Percentiles rank a stretch among this genome's conserved stretches.
phyloP scores from a whole-genome alignment of 2,113 vertebrate genomes.

The Oenanthe melanoleuca region DNA sequence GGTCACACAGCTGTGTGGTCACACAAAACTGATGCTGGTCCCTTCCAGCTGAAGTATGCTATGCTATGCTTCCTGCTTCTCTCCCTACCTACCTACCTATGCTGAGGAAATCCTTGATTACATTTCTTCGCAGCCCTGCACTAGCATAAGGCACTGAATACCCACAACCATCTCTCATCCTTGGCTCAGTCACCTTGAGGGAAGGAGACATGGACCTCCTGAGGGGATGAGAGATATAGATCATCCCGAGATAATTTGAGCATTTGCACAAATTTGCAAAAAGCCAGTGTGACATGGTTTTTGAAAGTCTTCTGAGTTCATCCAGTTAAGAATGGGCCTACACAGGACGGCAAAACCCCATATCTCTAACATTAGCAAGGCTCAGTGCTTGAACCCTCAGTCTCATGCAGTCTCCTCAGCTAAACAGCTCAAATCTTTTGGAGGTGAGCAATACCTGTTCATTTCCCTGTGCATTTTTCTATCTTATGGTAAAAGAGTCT shows the following conservation, averaged over 20 bases:
- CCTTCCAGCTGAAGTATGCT: neutral
- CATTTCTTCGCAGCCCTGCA: neutral
- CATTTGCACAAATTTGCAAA: neutral
- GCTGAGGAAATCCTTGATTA: neutral
- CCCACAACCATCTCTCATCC: neutral
- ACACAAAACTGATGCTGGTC: neutral
- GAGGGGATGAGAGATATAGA: neutral
- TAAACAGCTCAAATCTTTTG: neutral
- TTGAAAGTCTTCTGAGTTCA: neutral
- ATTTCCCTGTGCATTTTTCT: neutral
- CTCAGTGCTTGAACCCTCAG: neutral
- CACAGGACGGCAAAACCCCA: neutral
- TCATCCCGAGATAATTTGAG: neutral
- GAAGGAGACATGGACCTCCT: neutral
- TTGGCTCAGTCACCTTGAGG: neutral
- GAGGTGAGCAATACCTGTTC: neutral
- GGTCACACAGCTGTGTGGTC: neutral
- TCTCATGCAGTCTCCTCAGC: neutral
- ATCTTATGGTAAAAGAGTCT: neutral
- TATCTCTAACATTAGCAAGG: neutral
- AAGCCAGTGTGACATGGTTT: neutral
- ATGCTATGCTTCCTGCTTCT: neutral
- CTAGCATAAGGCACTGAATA: neutral
- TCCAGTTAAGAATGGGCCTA: neutral
- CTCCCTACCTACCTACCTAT: neutral